phyloP scores from a whole-genome alignment of 2,113 vertebrate genomes.

The Climacteris rufus region DNA sequence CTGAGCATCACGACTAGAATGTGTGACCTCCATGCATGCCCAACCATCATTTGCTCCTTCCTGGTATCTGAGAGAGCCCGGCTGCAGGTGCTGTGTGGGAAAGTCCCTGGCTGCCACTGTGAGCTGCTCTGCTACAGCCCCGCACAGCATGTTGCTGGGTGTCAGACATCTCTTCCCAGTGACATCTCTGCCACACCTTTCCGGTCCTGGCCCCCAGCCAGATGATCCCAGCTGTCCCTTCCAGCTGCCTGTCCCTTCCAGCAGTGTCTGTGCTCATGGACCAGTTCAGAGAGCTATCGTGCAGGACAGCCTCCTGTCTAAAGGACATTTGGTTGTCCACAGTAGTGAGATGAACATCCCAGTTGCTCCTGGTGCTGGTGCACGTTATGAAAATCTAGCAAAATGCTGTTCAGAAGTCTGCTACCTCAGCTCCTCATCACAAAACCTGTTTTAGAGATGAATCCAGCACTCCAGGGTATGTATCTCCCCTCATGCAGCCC shows the following conservation, averaged over 20 bases:
- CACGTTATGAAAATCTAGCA: neutral
- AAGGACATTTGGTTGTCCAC: neutral
- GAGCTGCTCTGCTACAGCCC: neutral
- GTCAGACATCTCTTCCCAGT: too few relatives aligned
- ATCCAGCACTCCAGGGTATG: fast-evolving
- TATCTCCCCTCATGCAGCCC: neutral
- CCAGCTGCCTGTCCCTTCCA: neutral
- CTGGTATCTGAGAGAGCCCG: fast-evolving
- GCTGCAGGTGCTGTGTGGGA: neutral
- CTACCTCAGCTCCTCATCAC: fast-evolving
- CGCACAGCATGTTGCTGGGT: fast-evolving
- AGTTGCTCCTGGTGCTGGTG: neutral
- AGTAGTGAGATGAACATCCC: fast-evolving
- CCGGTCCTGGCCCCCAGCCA: fast-evolving
- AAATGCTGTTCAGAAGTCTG: neutral
- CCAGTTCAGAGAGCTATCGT: fast-evolving
- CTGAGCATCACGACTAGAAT: neutral
- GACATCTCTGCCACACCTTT: neutral
- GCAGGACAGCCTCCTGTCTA: too few relatives aligned
- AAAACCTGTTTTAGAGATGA: neutral
- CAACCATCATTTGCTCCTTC: neutral
- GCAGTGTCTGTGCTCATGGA: fast-evolving
- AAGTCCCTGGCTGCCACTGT: neutral
- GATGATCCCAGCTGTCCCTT: fast-evolving
- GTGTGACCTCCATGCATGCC: fast-evolving